These are phyloP conservation scores for Alethe diademata DNA, from an alignment of 2,113 vertebrate species.

Conservation along the genomic window DNA sequence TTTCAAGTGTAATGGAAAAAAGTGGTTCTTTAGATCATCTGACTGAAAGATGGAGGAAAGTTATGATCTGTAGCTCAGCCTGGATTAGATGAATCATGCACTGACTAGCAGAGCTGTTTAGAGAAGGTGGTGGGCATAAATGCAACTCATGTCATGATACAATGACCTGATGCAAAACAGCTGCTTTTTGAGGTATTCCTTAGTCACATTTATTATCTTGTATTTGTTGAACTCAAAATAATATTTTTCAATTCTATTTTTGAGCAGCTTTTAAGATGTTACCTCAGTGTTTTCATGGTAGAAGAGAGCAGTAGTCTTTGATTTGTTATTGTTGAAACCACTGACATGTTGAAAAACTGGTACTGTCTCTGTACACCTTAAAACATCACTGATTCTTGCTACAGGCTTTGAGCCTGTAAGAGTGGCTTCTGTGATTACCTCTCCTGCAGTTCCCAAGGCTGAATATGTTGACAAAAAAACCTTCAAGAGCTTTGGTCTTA, in stretches of 20 bases:
- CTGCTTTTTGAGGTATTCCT: not conserved
- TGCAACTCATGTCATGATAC: not conserved
- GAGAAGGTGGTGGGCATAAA: not conserved
- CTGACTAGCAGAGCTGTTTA: not conserved
- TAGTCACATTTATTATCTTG: not conserved
- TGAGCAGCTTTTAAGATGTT: not conserved
- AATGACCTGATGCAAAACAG: not conserved
- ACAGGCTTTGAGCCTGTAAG: not conserved
- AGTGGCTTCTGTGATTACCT: not conserved
- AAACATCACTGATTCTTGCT: not conserved
- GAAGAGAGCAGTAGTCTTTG: not conserved
- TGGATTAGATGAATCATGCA: not conserved
- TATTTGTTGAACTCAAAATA: not conserved
- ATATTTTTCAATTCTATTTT: not conserved
- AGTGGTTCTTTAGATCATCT: not conserved
- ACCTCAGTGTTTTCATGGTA: not conserved
- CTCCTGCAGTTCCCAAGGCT: not conserved
- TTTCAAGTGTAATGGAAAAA: not conserved
- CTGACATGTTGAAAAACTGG: not conserved
- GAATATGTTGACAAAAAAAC: not conserved
- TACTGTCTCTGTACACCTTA: not conserved
- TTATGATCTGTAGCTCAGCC: not conserved
- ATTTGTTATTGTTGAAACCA: not conserved
- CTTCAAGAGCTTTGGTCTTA: not conserved
- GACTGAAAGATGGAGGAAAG: not conserved